phyloP scores from a whole-genome alignment of 2,113 vertebrate species.

The Gulo gulo region DNA sequence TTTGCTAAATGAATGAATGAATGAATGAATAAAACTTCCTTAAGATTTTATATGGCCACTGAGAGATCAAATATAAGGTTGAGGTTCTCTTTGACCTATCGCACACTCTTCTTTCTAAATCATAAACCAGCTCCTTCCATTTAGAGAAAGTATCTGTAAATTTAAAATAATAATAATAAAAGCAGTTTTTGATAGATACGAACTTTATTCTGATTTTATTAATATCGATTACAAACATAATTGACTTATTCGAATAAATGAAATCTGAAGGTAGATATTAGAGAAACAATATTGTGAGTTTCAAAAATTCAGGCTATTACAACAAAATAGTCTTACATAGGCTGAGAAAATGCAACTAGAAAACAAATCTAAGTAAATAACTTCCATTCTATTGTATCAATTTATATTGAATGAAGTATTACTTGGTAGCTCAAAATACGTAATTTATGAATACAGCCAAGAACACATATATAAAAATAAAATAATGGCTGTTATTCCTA shows the following conservation, averaged over 20 bases:
- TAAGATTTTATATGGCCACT: background rate
- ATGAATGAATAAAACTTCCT: background rate
- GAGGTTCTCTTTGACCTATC: background rate
- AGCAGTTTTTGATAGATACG: constrained; percentile 32
- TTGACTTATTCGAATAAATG: constrained; percentile 57
- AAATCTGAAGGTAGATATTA: constrained; percentile 35
- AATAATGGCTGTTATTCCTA: constrained; percentile 23
- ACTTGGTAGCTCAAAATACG: constrained; percentile 33
- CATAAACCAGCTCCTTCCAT: background rate
- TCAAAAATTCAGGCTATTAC: constrained; percentile 50
- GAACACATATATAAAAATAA: constrained; percentile 26
- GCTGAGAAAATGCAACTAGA: constrained; percentile 33
- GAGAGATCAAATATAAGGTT: background rate
- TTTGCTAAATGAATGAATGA: background rate
- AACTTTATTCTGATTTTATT: constrained; percentile 67
- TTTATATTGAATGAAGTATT: constrained; percentile 5
- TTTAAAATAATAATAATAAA: constrained; percentile 50
- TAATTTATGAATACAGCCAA: constrained; percentile 41
- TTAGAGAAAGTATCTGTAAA: constrained; percentile 62
- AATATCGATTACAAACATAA: constrained; percentile 65
- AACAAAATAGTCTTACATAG: constrained; percentile 36
- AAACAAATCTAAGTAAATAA: constrained; percentile 51
- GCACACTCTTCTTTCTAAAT: background rate
- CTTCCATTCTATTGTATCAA: background rate
- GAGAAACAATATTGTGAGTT: constrained; percentile 1